These are phyloP conservation scores for Ammospiza caudacuta DNA, from an alignment of 2,113 vertebrate species.

Conservation along the genomic window DNA sequence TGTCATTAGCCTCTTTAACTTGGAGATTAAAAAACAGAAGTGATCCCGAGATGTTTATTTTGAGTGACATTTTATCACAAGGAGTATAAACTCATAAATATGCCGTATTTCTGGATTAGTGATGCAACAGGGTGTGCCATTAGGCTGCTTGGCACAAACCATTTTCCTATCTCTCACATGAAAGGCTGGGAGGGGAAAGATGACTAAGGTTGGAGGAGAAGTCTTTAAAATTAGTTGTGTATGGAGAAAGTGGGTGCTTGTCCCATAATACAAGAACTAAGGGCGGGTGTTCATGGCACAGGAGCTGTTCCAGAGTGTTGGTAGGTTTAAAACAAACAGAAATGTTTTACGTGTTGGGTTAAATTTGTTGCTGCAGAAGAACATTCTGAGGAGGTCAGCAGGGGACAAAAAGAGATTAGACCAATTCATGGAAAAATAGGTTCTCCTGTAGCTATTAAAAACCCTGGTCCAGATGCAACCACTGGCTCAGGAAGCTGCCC, in stretches of 20 bases:
- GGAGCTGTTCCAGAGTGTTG: not conserved
- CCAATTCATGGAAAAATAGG: not conserved
- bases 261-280: not conserved
- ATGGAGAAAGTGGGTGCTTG: not conserved
- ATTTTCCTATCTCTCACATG: not conserved
- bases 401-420: conserved; percentile 6
- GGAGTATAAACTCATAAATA: not conserved
- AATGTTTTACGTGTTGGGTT: not conserved
- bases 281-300: not conserved
- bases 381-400: not conserved
- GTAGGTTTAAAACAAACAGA: not conserved
- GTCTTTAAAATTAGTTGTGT: not conserved
- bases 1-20: not conserved
- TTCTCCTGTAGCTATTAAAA: conserved; percentile 41
- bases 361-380: not conserved
- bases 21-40: conserved; percentile 7
- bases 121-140: not conserved
- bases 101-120: not conserved
- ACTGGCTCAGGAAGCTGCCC: conserved; percentile 28
- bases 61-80: not conserved
- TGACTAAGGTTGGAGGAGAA: not conserved
- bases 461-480: not conserved
- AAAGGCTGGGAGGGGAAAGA: not conserved
- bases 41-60: conserved; percentile 11
- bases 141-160: not conserved